phyloP scores from a whole-genome alignment of 23 tunicate genomes.

The Ciona savignyi region DNA sequence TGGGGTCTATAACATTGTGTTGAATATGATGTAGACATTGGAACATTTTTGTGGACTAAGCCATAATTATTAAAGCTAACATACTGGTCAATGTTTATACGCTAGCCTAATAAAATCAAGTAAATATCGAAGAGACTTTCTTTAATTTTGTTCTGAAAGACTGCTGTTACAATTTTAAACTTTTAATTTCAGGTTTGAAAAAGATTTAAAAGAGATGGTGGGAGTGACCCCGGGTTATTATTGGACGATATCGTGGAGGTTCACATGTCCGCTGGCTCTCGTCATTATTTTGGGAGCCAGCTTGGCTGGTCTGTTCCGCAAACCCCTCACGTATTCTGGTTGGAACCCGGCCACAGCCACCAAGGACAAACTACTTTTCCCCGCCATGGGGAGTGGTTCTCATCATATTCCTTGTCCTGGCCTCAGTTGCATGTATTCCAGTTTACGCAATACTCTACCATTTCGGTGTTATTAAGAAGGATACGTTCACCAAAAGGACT shows the following conservation, averaged over 20 bases:
- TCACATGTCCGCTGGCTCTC: conserved; percentile 53
- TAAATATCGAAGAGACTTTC: too few species aligned
- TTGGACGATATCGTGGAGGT: conserved; percentile 72
- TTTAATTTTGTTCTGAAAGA: too few species aligned
- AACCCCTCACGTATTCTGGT: conserved; percentile 28
- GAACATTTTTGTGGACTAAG: too few species aligned
- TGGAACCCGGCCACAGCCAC: conserved; percentile 42
- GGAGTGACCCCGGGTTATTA: conserved; percentile 35
- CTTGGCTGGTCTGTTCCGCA: conserved; percentile 16
- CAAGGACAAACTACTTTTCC: conserved; percentile 14
- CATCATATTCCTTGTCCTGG: conserved; percentile 29
- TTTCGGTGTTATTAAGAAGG: background rate
- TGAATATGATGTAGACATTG: too few species aligned
- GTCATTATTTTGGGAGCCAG: conserved; percentile 47
- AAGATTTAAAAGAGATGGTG: conserved; percentile 63
- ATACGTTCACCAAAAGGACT: background rate
- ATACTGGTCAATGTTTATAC: too few species aligned
- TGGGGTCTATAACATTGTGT: too few species aligned
- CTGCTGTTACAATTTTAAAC: too few species aligned
- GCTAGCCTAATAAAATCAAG: too few species aligned
- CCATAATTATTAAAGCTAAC: too few species aligned
- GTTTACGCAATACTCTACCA: conserved; percentile 33
- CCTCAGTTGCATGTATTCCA: conserved; percentile 60
- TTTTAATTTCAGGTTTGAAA: conserved; percentile 43
- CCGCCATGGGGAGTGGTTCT: conserved; percentile 59